Conservation (phyloP, 2,797 vertebrate genomes). For the Cyclopterus lumpus region DNA sequence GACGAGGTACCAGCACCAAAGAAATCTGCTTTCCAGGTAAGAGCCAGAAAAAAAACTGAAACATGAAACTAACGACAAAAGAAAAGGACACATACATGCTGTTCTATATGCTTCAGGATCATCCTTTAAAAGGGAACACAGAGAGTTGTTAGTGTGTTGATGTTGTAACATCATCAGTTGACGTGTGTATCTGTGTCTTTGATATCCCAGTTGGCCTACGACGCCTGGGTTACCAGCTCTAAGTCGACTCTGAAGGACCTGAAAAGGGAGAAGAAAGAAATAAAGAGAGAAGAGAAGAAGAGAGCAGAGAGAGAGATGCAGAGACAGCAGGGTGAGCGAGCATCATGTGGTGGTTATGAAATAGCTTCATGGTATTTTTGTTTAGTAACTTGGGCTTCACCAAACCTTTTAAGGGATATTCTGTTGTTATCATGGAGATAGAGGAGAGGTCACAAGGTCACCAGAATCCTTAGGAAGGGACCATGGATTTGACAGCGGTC, state of each 20-base stretch:
- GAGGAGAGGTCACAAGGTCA: not conserved
- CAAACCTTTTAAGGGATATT: not conserved
- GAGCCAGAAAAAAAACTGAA: not conserved
- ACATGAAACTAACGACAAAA: not conserved
- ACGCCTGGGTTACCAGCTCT: conserved; percentile 84
- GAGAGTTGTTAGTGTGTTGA: not conserved
- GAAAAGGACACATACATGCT: not conserved
- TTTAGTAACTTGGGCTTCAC: not conserved
- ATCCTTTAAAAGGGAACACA: not conserved
- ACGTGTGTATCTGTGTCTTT: conserved; percentile 15
- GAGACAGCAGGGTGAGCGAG: conserved; percentile 71
- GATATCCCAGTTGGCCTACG: conserved; percentile 78
- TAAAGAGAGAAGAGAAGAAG: conserved; percentile 70
- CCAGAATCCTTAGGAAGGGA: not conserved
- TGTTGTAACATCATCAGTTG: not conserved
- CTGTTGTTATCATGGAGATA: not conserved
- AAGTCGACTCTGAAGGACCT: conserved; percentile 80
- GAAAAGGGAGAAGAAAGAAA: conserved; percentile 76
- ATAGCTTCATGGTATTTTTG: not conserved
- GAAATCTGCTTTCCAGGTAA: conserved; percentile 85
- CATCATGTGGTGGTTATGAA: not conserved
- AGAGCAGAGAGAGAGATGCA: conserved; percentile 66
- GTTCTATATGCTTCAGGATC: not conserved
- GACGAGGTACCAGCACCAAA: conserved; percentile 68
- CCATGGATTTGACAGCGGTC: not conserved